A percentile compares a stretch with the other conserved stretches of the same genome.
phyloP scores from a whole-genome alignment of 2,888 invertebrate genomes.

The Fissipunctia ypsillon region DNA sequence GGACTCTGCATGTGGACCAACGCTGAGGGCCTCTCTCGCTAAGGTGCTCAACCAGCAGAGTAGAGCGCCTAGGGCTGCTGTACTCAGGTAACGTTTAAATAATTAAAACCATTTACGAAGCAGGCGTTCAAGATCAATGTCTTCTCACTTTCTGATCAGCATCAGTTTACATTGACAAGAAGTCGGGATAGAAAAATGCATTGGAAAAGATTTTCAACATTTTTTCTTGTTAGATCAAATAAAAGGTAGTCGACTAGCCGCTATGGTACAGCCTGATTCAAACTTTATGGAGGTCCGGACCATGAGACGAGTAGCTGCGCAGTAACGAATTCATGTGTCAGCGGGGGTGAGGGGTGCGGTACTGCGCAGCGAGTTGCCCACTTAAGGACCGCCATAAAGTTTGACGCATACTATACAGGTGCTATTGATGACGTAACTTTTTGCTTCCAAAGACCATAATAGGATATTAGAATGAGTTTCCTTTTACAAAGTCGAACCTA shows the following conservation, averaged over 20 bases:
- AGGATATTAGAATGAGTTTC: neutral
- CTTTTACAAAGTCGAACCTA: neutral
- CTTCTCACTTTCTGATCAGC: neutral
- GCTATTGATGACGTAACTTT: neutral
- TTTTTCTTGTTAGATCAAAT: neutral
- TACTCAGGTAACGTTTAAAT: conserved; percentile 85
- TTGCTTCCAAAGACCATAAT: neutral
- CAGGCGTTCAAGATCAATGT: too few species aligned
- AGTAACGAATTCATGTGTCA: too few species aligned
- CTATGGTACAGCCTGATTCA: too few species aligned
- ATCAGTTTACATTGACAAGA: neutral
- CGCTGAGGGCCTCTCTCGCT: conserved; percentile 86
- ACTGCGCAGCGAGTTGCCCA: too few species aligned
- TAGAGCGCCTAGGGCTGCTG: conserved; percentile 92
- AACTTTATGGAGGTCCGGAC: too few species aligned
- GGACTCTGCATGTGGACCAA: conserved; percentile 88
- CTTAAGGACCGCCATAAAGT: too few species aligned
- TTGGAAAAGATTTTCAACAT: neutral
- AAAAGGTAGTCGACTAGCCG: neutral
- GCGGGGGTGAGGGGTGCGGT: too few species aligned
- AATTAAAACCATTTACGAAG: neutral
- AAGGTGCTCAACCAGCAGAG: conserved; percentile 91
- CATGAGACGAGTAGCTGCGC: too few species aligned
- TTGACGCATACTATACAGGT: too few species aligned
- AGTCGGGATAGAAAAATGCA: neutral